phyloP scores from a whole-genome alignment of 1,140 invertebrate species.

The Ceratoteleas bidentatus region DNA sequence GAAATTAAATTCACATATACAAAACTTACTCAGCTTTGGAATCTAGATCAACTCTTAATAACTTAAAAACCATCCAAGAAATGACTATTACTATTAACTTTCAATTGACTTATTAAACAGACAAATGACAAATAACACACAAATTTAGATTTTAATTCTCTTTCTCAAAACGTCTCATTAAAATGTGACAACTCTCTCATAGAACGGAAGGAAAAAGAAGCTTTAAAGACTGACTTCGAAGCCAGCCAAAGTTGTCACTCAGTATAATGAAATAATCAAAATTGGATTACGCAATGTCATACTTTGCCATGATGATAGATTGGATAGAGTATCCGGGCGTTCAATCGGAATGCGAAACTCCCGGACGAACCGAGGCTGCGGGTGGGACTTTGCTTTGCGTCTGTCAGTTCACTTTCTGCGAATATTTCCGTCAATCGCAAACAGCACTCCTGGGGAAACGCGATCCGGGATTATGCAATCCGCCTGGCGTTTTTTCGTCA shows the following conservation, averaged over 20 bases:
- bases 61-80: too few relatives aligned
- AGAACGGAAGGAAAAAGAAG: background rate
- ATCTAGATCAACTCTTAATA: too few relatives aligned
- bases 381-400: background rate
- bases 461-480: conserved; percentile 57
- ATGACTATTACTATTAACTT: too few relatives aligned
- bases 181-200: too few relatives aligned
- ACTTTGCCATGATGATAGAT: conserved; percentile 78
- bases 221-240: background rate
- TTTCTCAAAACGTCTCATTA: too few relatives aligned
- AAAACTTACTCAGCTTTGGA: too few relatives aligned
- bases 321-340: conserved; percentile 25
- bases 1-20: too few relatives aligned
- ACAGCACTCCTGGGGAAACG: conserved; percentile 61
- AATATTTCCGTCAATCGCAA: conserved; percentile 24
- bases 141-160: too few relatives aligned
- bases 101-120: too few relatives aligned
- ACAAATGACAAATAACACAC: too few relatives aligned
- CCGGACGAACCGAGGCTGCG: background rate
- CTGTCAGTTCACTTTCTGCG: conserved; percentile 17
- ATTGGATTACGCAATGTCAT: conserved; percentile 71
- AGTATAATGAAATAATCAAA: conserved; percentile 70
- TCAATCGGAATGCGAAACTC: conserved; percentile 20
- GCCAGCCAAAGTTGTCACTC: background rate
- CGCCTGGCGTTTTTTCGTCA: conserved; percentile 19